Base-by-base conservation (phyloP, 2,797 vertebrate species). In the Danio jaintianensis region DNA sequence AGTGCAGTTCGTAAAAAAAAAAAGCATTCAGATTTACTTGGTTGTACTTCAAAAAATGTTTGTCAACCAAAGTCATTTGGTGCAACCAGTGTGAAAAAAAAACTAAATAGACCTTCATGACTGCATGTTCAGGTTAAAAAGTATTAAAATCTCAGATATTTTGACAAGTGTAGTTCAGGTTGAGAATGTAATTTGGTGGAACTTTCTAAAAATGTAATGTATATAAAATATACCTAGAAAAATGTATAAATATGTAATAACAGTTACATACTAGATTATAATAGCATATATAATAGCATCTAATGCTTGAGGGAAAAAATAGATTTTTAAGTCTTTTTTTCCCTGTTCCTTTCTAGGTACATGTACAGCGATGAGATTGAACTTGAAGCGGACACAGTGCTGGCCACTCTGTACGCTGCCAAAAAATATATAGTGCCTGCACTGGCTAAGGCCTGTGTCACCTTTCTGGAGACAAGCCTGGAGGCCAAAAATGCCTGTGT, bases 341-440 rank as follows among this genome's bases (percentile, higher is more conserved):
- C 7, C 12, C 45, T 47, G 12, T 47, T 7, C 45, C 4, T 47
- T 47, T 77, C 0, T 82, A 97, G 96, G 91, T 96, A 97, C 84
- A 92, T 97, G 93, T 96, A 97, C 80, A 96, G 96, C 4, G 95
- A 97, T 0, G 96, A 97, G 91, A 96, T 96, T 53, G 95, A 97
- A 67, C 92, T 97, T 90, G 96, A 96, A 85, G 96, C 96, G 0
- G 96, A 96, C 91, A 96, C 96, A 0, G 96, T 97, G 88, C 93
- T 97, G 81, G 96, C 96, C 84, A 96, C 96, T 0, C 86, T 97
- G n/a, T 96, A 96, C 0, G 96, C 96, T 45, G 96, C 96, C 88
- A 97, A 97, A 90, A 97, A 97, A 87, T 96, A 96, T 88, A 96
- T 97, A 0, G 96, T 96, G 71, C 96, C 95, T 4, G 95, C 95